phyloP scores from a whole-genome alignment of 2,797 vertebrate genomes.

The Mus caroli region DNA sequence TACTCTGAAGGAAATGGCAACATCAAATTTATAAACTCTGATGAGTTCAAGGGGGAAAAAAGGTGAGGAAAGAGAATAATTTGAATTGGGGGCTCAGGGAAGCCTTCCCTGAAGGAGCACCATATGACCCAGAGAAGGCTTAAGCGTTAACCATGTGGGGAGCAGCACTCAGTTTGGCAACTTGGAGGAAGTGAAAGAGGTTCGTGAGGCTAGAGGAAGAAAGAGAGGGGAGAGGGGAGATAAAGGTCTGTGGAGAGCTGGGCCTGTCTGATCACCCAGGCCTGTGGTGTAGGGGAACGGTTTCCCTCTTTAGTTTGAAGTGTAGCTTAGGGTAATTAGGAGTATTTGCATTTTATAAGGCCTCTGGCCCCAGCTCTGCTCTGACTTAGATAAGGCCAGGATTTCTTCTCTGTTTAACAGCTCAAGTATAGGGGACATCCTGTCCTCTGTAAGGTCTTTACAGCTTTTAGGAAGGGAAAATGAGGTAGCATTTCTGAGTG shows the following conservation, averaged over 20 bases:
- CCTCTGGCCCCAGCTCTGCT: slow-evolving; percentile 31
- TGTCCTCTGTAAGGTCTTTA: background rate
- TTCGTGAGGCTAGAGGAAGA: slow-evolving; percentile 68
- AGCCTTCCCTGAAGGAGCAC: slow-evolving; percentile 57
- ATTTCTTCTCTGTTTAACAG: slow-evolving; percentile 10
- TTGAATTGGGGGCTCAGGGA: slow-evolving; percentile 52
- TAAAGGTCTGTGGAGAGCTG: slow-evolving; percentile 35
- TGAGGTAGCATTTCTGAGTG: background rate
- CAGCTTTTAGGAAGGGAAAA: slow-evolving; percentile 45
- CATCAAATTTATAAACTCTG: slow-evolving; percentile 36
- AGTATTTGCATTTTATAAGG: slow-evolving; percentile 74
- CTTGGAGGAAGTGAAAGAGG: slow-evolving; percentile 80
- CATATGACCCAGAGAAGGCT: background rate
- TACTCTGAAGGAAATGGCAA: slow-evolving; percentile 57
- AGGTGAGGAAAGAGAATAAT: background rate
- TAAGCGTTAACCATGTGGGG: slow-evolving; percentile 70
- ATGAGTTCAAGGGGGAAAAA: slow-evolving; percentile 4
- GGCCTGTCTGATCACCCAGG: background rate
- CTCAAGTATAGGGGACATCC: background rate
- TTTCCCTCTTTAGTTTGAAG: background rate
- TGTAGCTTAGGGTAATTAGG: slow-evolving; percentile 50
- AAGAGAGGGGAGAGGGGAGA: slow-evolving; percentile 13
- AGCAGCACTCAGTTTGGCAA: slow-evolving; percentile 14
- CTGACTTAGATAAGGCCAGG: slow-evolving; percentile 51
- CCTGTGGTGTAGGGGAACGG: background rate